Evolutionary conservation across 2,888 invertebrate genomes (phyloP), one percentile per base, ranked within the genome.

Genomic region (Nebria brevicollis): DNA sequence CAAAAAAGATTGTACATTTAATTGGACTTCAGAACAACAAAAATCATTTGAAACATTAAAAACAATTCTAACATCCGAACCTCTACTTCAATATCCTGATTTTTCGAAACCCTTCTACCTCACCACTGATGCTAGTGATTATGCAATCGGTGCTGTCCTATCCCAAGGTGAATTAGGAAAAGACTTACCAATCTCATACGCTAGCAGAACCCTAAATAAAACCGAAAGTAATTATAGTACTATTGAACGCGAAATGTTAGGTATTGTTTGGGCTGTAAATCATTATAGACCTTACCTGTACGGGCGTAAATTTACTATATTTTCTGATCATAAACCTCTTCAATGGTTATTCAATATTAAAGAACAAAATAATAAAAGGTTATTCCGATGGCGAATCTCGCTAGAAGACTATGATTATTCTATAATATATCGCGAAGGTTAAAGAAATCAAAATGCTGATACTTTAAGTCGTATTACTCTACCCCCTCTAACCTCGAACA

Each of bases 31-130:
- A 20, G 20, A 77, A 77, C 42, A 86, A 6, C 85, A 87, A 2
- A 88, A 88, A 78, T 89, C 89, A 82, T 89, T 89, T 25, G 87
- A 88, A 77, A 87, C 86, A 78, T 88, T 88, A 2, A 86, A 84
- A 68, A 20, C 82, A 10, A 66, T 25, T 26, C 64, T 85, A n/a
- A 75, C 70, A 2, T 79, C 66, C 1, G 72, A 70, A 25, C 83
- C 84, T 0, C 80, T 85, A n/a, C 65, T 85, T 41, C 82, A 84
- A 79, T 84, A 83, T 75, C 84, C 85, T 0, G 84, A 86, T 75
- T 85, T 20, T 20, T 20, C 20, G 20, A 34, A 74, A 74, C 13
- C 10, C 15, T 74, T 74, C 3, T n/a, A 41, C 4, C 41, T 74
- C 26, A 74, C 74, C 5, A 74, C 74, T 13, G 74, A 74, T n/a